Evolutionary conservation across 2,888 invertebrate genomes (phyloP).

Genomic region (Drosophila dives): DNA sequence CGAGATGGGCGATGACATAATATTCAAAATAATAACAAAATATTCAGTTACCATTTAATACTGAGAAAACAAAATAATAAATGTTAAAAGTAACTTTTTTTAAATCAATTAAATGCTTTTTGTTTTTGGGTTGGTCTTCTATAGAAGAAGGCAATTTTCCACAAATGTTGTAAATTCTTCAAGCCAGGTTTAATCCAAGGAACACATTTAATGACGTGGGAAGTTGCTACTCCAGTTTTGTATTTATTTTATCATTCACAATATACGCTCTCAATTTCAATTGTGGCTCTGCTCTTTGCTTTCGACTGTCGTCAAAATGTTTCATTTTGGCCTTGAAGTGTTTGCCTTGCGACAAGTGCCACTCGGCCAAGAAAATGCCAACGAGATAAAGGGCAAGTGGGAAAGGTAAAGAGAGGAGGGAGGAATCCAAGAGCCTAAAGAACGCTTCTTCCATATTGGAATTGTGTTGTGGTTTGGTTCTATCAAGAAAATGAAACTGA

Average conservation of each 20-base stretch:
- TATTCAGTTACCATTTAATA: not conserved
- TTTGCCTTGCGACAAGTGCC: constrained; percentile 50
- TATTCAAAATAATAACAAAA: not conserved
- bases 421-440: no score
- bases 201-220: not conserved
- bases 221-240: constrained; percentile 46
- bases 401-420: not conserved
- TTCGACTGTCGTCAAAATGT: constrained; percentile 62
- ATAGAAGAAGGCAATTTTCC: not conserved
- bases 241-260: constrained; percentile 63
- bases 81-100: no score
- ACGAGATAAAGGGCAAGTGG: not conserved
- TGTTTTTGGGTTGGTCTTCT: not conserved
- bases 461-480: constrained; percentile 21
- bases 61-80: no score
- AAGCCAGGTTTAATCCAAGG: not conserved
- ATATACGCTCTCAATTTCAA: constrained; percentile 65
- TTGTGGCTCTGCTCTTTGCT: constrained; percentile 38
- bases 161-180: not conserved
- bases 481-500: constrained; percentile 42
- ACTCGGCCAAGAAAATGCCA: constrained; percentile 23
- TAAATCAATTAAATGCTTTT: no score
- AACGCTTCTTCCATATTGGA: constrained; percentile 21
- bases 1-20: not conserved
- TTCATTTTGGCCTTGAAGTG: constrained; percentile 61